Evolutionary conservation across 30 jellyfish, hydroid and myxozoan genomes (phyloP).

Genomic region (Catostylus mosaicus): DNA sequence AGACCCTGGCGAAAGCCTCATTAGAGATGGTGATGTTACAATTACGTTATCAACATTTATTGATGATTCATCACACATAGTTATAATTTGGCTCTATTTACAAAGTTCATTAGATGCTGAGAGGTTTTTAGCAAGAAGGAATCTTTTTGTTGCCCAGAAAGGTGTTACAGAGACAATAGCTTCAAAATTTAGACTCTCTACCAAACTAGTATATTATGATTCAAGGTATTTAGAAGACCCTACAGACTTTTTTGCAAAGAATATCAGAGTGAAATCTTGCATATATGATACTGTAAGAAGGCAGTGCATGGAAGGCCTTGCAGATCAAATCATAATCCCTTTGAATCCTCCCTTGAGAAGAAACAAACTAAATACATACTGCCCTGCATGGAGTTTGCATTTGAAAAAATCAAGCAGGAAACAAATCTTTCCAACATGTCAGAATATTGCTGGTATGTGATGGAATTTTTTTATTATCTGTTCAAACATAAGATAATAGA

Average conservation of each 20-base stretch:
- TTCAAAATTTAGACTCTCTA: background rate
- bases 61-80: background rate
- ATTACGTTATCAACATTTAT: background rate
- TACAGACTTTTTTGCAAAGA: conserved; percentile 36
- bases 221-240: conserved; percentile 21
- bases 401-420: background rate
- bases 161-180: background rate
- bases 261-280: conserved; percentile 11
- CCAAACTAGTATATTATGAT: background rate
- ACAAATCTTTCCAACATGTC: background rate
- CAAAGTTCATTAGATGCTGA: conserved; percentile 25
- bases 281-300: background rate
- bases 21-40: background rate
- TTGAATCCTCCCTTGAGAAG: conserved; percentile 19
- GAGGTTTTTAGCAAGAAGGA: background rate
- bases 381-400: conserved; percentile 14
- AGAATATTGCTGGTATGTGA: conserved; percentile 5
- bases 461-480: background rate
- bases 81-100: background rate
- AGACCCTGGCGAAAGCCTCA: background rate
- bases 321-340: background rate
- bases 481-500: too few relatives aligned
- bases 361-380: background rate
- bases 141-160: background rate
- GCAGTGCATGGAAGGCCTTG: background rate